Conservation (phyloP, 92 coral and sea anemone genomes). For the Metridium senile region DNA sequence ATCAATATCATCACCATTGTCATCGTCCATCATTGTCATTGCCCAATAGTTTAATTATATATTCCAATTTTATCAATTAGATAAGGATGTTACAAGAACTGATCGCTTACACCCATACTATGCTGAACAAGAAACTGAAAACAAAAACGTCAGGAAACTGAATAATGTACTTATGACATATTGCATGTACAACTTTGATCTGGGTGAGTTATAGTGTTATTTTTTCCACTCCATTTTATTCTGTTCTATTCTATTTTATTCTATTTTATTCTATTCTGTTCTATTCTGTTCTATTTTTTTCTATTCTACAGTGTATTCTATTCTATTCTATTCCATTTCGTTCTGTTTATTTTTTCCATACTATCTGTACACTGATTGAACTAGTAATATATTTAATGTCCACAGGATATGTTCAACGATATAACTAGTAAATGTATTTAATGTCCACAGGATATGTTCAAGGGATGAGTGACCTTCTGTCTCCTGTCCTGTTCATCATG, state of each 20-base stretch:
- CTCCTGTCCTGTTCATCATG: slow-evolving; percentile 85
- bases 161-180: slow-evolving; percentile 87
- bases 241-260: no score
- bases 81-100: slow-evolving; percentile 92
- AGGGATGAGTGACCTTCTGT: slow-evolving; percentile 97
- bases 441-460: slow-evolving; percentile 82
- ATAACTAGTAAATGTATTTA: neutral
- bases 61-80: slow-evolving; percentile 27
- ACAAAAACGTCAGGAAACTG: slow-evolving; percentile 73
- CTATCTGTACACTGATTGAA: no score
- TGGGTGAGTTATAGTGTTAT: slow-evolving; percentile 70
- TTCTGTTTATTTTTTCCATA: no score
- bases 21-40: no score
- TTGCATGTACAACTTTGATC: slow-evolving; percentile 98
- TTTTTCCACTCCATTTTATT: no score
- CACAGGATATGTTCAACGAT: no score
- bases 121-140: slow-evolving; percentile 59
- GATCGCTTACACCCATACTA: slow-evolving; percentile 83
- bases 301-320: no score
- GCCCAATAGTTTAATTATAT: neutral
- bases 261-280: no score
- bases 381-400: no score
- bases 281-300: no score
- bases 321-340: no score
- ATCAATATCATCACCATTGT: no score